A percentile compares a stretch with the other conserved stretches of the same genome.
These are phyloP conservation scores for Neodon shergylaensis DNA, from an alignment of 2,113 vertebrate genomes.

Conservation along the genomic window DNA sequence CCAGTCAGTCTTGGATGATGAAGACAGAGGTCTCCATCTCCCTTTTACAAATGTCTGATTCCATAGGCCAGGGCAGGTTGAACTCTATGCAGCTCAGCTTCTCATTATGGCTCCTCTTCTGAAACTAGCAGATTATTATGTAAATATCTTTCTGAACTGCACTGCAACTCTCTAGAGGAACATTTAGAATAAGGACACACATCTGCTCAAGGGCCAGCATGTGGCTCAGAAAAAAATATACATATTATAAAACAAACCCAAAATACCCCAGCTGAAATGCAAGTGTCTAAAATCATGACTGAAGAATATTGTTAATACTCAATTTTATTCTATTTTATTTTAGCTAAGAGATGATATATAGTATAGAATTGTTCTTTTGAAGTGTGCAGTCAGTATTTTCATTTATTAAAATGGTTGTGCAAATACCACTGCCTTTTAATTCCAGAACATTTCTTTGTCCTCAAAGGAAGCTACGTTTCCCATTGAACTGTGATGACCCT, in stretches of 20 bases:
- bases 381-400: neutral
- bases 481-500: neutral
- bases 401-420: neutral
- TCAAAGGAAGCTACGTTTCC: neutral
- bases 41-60: neutral
- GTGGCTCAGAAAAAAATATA: neutral
- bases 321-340: slow-evolving; percentile 32
- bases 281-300: neutral
- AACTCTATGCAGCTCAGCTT: neutral
- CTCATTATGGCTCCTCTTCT: neutral
- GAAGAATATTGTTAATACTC: neutral
- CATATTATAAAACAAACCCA: neutral
- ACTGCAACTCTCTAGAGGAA: neutral
- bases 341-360: neutral
- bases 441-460: slow-evolving; percentile 9
- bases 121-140: neutral
- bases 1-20: neutral
- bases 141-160: neutral
- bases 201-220: neutral
- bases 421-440: neutral
- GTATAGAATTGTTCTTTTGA: slow-evolving; percentile 1
- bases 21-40: neutral
- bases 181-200: neutral
- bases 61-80: neutral
- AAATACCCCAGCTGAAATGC: neutral